Evolutionary conservation across 2,888 invertebrate species (phyloP).

Genomic region (Apantesis nais): DNA sequence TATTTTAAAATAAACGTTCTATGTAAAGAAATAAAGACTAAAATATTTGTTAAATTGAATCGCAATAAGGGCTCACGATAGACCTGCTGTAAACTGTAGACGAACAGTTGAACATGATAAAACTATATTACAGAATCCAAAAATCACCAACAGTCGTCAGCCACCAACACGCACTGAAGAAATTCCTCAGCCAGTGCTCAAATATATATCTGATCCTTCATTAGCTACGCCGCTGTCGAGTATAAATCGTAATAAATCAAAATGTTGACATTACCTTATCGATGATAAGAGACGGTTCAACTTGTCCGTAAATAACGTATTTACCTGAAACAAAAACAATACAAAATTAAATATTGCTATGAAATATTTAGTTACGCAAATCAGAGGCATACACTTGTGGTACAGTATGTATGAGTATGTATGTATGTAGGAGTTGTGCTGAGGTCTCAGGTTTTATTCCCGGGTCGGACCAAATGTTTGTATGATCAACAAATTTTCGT

Average conservation of each 20-base stretch:
- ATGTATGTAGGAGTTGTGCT: no score
- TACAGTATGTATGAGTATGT: no score
- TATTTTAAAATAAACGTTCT: no score
- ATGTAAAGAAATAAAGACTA: no score
- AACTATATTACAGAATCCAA: background rate
- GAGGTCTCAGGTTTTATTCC: no score
- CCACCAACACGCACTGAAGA: background rate
- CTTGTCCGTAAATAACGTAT: slow-evolving; percentile 10
- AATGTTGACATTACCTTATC: slow-evolving; percentile 17
- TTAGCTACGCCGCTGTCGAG: background rate
- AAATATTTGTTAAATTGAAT: no score
- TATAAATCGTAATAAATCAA: slow-evolving; percentile 1
- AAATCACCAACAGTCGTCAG: no score
- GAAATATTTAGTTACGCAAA: background rate
- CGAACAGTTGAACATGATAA: no score
- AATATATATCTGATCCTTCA: background rate
- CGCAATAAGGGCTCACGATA: no score
- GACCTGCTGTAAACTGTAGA: no score
- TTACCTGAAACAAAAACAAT: slow-evolving; percentile 24
- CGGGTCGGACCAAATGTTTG: no score
- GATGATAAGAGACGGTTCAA: background rate
- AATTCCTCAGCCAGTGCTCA: background rate
- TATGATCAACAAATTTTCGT: no score
- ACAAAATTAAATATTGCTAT: slow-evolving; percentile 20
- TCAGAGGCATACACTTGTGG: background rate